Evolutionary conservation across 1,140 invertebrate species (phyloP).

Genomic region (Maniola jurtina): DNA sequence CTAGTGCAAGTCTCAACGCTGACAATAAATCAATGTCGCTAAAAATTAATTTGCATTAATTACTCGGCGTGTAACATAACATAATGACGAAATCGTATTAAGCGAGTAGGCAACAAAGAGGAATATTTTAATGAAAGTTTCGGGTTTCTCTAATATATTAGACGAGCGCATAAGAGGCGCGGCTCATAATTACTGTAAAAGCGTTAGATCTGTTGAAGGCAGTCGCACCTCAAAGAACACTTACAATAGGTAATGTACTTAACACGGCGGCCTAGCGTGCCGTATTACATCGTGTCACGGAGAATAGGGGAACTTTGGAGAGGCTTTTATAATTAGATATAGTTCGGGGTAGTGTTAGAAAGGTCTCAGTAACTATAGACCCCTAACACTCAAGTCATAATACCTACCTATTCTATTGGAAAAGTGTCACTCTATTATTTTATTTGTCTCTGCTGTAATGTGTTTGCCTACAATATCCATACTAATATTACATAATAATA

Average conservation of each 20-base stretch:
- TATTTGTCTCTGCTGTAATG: too few relatives aligned
- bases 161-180: constrained; percentile 43
- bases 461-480: too few relatives aligned
- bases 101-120: constrained; percentile 1
- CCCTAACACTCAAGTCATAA: too few relatives aligned
- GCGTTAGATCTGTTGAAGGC: constrained; percentile 58
- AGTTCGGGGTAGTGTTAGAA: constrained; percentile 18
- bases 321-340: constrained; percentile 28
- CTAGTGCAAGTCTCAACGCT: too few relatives aligned
- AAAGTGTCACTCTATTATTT: too few relatives aligned
- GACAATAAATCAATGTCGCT: too few relatives aligned
- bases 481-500: too few relatives aligned
- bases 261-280: constrained; percentile 52
- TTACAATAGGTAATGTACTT: constrained; percentile 77
- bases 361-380: constrained; percentile 7
- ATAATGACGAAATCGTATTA: not conserved
- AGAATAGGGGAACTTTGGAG: constrained; percentile 47
- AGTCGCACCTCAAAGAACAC: constrained; percentile 67
- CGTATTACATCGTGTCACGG: constrained; percentile 61
- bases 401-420: too few relatives aligned
- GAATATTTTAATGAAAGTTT: constrained; percentile 13
- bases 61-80: not conserved
- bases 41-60: too few relatives aligned
- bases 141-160: constrained; percentile 38
- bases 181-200: constrained; percentile 74